A percentile compares a stretch with the other conserved stretches of the same genome.
Conservation (phyloP, 2,113 vertebrate genomes). For the western clawed frog (Xenopus tropicalis) region DNA sequence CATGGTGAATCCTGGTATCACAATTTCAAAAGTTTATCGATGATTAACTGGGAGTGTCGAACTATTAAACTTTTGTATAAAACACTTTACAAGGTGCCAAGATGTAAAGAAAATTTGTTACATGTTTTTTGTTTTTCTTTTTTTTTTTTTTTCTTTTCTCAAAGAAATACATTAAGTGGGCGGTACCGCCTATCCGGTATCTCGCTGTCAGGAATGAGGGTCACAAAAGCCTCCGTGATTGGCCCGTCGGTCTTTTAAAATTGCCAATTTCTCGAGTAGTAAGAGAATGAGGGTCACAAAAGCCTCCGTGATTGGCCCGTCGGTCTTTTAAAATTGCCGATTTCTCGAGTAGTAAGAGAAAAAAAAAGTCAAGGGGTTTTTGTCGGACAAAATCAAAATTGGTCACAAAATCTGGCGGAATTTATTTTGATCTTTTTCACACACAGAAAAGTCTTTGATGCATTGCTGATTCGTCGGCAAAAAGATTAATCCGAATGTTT, state of each 20-base stretch:
- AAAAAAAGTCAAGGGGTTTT: no score
- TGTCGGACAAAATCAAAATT: no score
- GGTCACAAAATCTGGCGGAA: no score
- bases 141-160: conserved; percentile 63
- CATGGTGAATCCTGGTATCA: conserved; percentile 87
- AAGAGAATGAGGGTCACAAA: conserved; percentile 53
- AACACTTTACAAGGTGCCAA: conserved; percentile 93
- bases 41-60: conserved; percentile 86
- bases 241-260: not conserved
- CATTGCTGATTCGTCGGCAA: not conserved
- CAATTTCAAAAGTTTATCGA: conserved; percentile 77
- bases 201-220: conserved; percentile 66
- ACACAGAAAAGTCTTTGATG: not conserved
- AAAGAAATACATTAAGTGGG: conserved; percentile 61
- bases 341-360: conserved; percentile 36
- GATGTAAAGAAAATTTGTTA: conserved; percentile 92
- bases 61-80: conserved; percentile 89
- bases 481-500: not conserved
- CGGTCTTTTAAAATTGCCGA: no score
- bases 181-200: conserved; percentile 67
- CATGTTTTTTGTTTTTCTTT: conserved; percentile 60
- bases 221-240: conserved; percentile 50
- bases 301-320: conserved; percentile 43
- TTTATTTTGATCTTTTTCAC: not conserved
- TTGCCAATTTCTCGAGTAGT: no score